Evolutionary conservation across 2,797 vertebrate genomes (phyloP).

Genomic region (Xyrichtys novacula): DNA sequence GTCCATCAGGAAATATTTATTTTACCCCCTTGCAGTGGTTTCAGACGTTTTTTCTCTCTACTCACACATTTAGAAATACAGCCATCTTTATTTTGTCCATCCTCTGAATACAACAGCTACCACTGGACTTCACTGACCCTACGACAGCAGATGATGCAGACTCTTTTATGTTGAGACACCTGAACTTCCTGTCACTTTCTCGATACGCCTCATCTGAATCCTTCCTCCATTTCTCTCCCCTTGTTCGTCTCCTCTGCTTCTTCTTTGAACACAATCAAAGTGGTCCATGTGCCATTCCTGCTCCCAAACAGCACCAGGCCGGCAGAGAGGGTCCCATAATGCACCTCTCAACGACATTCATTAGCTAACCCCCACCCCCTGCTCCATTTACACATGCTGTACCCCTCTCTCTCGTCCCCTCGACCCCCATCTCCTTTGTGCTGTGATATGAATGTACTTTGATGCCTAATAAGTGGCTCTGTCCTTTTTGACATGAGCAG

Average conservation of each 20-base stretch:
- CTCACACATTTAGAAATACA: no score
- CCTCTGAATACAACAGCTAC: no score
- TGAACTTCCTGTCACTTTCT: no score
- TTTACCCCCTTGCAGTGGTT: no score
- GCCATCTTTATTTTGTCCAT: no score
- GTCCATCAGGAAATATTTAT: no score
- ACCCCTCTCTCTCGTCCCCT: constrained; percentile 69
- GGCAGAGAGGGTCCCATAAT: constrained; percentile 87
- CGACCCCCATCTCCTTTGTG: constrained; percentile 89
- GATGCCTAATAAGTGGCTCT: constrained; percentile 99
- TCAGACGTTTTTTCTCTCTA: no score
- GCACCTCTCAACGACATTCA: constrained; percentile 93
- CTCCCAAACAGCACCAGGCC: constrained; percentile 87
- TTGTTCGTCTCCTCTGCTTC: constrained; percentile 8
- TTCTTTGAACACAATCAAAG: constrained; percentile 46
- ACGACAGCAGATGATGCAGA: no score
- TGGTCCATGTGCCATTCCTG: constrained; percentile 5
- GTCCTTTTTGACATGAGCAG: constrained; percentile 99
- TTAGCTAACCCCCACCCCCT: constrained; percentile 84
- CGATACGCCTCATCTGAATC: background rate
- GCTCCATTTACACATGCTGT: constrained; percentile 61
- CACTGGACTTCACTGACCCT: no score
- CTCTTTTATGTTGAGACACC: constrained; percentile 2
- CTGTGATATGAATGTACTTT: constrained; percentile 98
- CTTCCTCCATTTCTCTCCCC: constrained; percentile 33